Evolutionary conservation across 1,140 invertebrate species (phyloP).

Genomic region (Cylas formicarius): DNA sequence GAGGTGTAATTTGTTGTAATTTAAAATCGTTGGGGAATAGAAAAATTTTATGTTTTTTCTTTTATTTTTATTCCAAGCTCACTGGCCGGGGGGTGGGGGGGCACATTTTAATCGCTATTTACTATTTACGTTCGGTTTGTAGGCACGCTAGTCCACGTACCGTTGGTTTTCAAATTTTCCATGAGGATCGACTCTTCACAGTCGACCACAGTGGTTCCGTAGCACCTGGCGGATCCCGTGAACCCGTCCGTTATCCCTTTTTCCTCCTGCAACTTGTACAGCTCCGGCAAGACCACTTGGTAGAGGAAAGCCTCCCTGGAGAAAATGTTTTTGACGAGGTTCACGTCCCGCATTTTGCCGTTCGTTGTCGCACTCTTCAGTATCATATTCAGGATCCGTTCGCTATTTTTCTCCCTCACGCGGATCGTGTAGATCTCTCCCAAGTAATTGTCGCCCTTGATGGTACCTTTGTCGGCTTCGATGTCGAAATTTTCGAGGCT

Average conservation of each 20-base stretch:
- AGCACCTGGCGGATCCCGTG: constrained; percentile 36
- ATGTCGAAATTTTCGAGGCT: constrained; percentile 20
- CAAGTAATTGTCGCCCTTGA: constrained; percentile 29
- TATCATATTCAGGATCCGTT: constrained; percentile 18
- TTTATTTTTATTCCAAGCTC: no score
- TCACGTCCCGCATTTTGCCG: constrained; percentile 16
- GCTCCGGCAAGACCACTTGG: constrained; percentile 16
- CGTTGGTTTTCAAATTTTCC: constrained; percentile 44
- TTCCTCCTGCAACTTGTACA: constrained; percentile 20
- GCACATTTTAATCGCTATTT: no score
- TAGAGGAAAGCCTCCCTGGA: constrained; percentile 27
- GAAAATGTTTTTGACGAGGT: constrained; percentile 23
- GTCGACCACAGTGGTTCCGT: constrained; percentile 34
- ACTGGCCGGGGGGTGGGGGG: no score
- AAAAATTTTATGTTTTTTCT: no score
- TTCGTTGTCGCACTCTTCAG: constrained; percentile 23
- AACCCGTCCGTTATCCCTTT: constrained; percentile 23
- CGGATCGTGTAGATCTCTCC: constrained; percentile 22
- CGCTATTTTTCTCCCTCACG: constrained; percentile 10
- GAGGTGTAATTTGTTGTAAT: no score
- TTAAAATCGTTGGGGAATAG: no score
- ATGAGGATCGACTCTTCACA: constrained; percentile 47
- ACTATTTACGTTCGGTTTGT: no score
- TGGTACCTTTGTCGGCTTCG: constrained; percentile 13
- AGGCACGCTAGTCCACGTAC: no score